phyloP scores from a whole-genome alignment of 1,140 invertebrate species.

The Dufourea novaeangliae region DNA sequence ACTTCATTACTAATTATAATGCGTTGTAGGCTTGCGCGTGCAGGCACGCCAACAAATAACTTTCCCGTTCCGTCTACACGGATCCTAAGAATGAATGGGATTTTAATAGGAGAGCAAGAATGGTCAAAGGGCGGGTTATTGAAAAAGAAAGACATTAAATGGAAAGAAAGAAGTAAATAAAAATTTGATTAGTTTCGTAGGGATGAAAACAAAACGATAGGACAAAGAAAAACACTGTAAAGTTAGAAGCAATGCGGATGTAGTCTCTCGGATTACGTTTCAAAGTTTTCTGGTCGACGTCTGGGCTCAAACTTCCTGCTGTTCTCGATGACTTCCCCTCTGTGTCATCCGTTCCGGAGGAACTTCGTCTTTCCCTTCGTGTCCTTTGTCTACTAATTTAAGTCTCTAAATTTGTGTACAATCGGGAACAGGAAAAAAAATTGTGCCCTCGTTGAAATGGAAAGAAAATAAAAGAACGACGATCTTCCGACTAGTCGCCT shows the following conservation, averaged over 20 bases:
- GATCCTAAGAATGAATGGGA: conserved; percentile 47
- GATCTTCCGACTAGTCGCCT: conserved; percentile 5
- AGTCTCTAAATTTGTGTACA: conserved; percentile 64
- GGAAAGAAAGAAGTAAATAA: background rate
- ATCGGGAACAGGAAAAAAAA: conserved; percentile 7
- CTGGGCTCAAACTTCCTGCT: conserved; percentile 29
- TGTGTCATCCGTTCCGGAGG: conserved; percentile 14
- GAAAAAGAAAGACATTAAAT: background rate
- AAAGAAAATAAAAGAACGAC: conserved; percentile 30
- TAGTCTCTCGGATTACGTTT: conserved; percentile 61
- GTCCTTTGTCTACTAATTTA: conserved; percentile 59
- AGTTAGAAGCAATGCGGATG: conserved; percentile 66
- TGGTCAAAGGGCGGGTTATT: background rate
- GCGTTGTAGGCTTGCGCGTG: background rate
- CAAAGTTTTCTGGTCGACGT: conserved; percentile 44
- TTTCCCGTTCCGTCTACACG: conserved; percentile 40
- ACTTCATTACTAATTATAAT: background rate
- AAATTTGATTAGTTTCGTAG: background rate
- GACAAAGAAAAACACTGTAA: background rate
- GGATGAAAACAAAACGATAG: background rate
- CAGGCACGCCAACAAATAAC: background rate
- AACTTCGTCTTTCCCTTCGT: background rate
- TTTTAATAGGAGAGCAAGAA: conserved; percentile 49
- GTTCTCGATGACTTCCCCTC: conserved; percentile 10
- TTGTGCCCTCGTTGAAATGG: conserved; percentile 4